Conservation (phyloP, 2,797 vertebrate species). For the Catharus ustulatus region DNA sequence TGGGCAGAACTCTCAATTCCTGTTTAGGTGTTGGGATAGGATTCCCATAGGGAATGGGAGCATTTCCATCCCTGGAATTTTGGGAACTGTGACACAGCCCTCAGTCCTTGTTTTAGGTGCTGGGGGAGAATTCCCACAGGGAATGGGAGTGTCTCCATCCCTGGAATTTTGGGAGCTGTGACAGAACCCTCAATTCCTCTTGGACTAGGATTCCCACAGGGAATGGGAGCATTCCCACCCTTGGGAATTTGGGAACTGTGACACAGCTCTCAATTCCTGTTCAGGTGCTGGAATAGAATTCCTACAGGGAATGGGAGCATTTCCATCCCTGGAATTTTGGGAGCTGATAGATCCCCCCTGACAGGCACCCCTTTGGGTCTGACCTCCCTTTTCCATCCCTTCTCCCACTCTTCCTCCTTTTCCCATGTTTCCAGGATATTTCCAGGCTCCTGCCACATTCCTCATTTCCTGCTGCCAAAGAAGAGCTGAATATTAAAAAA, state of each 20-base stretch:
- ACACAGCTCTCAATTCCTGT: neutral
- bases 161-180: too few relatives aligned
- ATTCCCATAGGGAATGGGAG: too few relatives aligned
- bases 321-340: neutral
- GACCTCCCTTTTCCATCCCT: neutral
- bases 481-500: conserved; percentile 43
- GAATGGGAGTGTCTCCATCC: too few relatives aligned
- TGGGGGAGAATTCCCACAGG: too few relatives aligned
- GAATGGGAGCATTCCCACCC: neutral
- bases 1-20: neutral
- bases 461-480: conserved; percentile 60
- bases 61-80: too few relatives aligned
- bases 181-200: too few relatives aligned
- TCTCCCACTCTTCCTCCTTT: neutral
- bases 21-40: too few relatives aligned
- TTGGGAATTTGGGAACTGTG: neutral
- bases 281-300: too few relatives aligned
- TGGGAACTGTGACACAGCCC: neutral
- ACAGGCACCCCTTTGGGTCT: neutral
- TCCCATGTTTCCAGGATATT: neutral
- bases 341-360: neutral
- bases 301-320: too few relatives aligned
- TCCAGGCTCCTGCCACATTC: neutral
- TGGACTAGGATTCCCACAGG: too few relatives aligned
- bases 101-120: too few relatives aligned